Evolutionary conservation across 2,888 invertebrate species (phyloP), one percentile per base, ranked within the genome.

Genomic region (Luffia ferchaultella): DNA sequence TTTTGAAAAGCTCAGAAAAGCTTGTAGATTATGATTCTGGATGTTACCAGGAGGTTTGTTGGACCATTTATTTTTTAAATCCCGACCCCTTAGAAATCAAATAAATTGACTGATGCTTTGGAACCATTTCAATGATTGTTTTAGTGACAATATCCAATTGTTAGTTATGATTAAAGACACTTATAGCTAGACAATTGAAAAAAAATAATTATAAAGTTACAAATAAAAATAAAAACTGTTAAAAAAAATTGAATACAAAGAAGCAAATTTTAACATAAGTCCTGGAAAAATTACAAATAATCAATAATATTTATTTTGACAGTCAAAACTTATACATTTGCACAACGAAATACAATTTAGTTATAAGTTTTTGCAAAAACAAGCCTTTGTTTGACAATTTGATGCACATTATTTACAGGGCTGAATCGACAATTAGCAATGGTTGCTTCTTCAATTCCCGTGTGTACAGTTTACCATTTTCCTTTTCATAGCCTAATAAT

Each of bases 291-390:
- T 30, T 20, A 16, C 15, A 18, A 46, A 41, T 47, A 45, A 50
- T 49, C 40, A 52, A 16, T 30, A 42, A 5, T 51, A 48, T 53
- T 50, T 53, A 51, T 52, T 54, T 52, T 52, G 40, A 52, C 52
- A 52, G 15, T 52, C 46, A 45, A 48, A 50, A 51, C 51, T 50
- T n/a, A 53, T 50, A 45, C 53, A 51, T 53, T 53, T 51, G 18
- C 53, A 52, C 9, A 52, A 30, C 42, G 30, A 50, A 50, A 59
- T 55, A 53, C 56, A 56, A 56, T 15, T 19, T 30, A 57, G 18
- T 53, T 53, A 41, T 57, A 48, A 56, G 54, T 59, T 57, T 59
- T 60, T 58, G 49, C 52, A 51, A 51, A 17, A 46, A 51, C 49
- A 53, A 48, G 49, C 42, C 54, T 48, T 42, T 42, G n/a, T 42